Base-by-base conservation (phyloP, 2,888 invertebrate genomes). In the Lamproptera curius region DNA sequence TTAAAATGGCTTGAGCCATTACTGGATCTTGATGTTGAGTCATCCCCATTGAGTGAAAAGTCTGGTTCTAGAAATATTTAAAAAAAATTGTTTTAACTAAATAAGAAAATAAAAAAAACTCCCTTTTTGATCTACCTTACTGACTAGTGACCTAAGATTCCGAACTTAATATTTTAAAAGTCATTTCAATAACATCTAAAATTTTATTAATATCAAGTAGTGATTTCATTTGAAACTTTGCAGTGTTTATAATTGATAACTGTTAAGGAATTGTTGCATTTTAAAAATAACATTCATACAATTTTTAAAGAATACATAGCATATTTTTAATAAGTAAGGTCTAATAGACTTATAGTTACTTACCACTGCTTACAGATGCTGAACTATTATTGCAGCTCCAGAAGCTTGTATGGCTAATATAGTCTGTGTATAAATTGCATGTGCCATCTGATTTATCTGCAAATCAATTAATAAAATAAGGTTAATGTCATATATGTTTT, bases 391-490 rank as follows among this genome's bases (percentile, higher is more conserved):
- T 0, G 59, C 57, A 0, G 69, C 59, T 0, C 69, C 65, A 0
- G 75, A 75, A 0, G 76, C 75, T 13, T 84, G 85, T 75, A 86
- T 76, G 0, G 86, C 82, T 0, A 86, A 26, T 78, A 87, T 82
- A 0, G 85, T 85, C 46, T 84, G 85, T 57, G 85, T 71, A 55
- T 87, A 87, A 15, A 87, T 79, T 0, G 80, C 82, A 38, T 80
- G 85, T 0, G 86, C 87, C 52, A 87, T 81, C 2, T 83, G 79
- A 0, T 72, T 78, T 2, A 81, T 43, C 84, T 84, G 62, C 0
- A 58, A 60, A n/a, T n/a, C n/a, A n/a, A n/a, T n/a, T n/a, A n/a
- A n/a, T n/a, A n/a, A n/a, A n/a, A n/a, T n/a, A n/a, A n/a, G n/a
- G n/a, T n/a, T n/a, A n/a, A n/a, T n/a, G n/a, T n/a, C n/a, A n/a